Evolutionary conservation across 2,888 invertebrate species (phyloP).

Genomic region (Agrotis clavis): DNA sequence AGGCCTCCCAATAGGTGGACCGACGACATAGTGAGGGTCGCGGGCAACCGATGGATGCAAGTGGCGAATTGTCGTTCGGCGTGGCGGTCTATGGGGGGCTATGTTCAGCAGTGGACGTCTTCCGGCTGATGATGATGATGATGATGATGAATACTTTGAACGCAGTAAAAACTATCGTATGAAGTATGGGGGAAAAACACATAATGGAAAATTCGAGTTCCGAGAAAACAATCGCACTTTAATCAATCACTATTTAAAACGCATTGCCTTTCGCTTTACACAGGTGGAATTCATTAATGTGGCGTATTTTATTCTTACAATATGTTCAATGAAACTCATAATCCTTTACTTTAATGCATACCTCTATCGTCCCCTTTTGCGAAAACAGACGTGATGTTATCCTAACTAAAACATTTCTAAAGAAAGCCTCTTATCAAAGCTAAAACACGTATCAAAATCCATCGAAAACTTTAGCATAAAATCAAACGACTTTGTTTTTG

Average conservation of each 20-base stretch:
- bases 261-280: not conserved
- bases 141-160: not conserved
- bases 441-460: not conserved
- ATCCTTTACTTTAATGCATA: too few relatives aligned
- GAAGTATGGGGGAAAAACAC: slow-evolving; percentile 4
- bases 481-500: not conserved
- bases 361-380: too few relatives aligned
- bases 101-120: too few relatives aligned
- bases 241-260: not conserved
- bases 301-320: not conserved
- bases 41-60: too few relatives aligned
- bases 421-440: not conserved
- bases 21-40: too few relatives aligned
- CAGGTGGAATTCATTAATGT: too few relatives aligned
- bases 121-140: too few relatives aligned
- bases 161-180: not conserved
- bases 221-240: not conserved
- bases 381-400: too few relatives aligned
- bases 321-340: not conserved
- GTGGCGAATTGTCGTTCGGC: too few relatives aligned
- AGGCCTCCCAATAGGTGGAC: too few relatives aligned
- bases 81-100: too few relatives aligned
- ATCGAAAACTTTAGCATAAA: not conserved
- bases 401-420: not conserved
- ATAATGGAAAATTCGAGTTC: not conserved